Evolutionary conservation across 2,797 vertebrate genomes (phyloP).

Genomic region (Eidolon dupreanum): DNA sequence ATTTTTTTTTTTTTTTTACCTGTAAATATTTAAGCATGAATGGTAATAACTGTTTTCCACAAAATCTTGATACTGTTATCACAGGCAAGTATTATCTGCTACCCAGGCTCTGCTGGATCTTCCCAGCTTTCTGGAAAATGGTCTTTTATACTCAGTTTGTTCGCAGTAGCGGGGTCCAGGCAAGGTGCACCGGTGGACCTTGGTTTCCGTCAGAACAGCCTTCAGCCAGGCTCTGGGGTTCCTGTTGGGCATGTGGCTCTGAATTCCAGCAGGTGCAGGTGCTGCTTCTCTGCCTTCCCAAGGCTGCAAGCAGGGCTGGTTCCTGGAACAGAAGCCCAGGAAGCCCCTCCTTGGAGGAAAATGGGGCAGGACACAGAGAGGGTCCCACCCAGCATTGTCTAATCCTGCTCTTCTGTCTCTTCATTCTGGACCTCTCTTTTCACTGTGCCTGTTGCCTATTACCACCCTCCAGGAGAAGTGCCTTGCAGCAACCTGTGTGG

Average conservation of each 20-base stretch:
- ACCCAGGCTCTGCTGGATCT: not conserved
- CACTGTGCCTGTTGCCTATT: no score
- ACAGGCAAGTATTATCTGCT: not conserved
- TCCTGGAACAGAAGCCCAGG: not conserved
- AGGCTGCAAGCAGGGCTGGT: not conserved
- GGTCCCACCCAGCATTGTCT: not conserved
- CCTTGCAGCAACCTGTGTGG: rapidly evolving
- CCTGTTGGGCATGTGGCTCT: rapidly evolving
- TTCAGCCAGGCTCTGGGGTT: not conserved
- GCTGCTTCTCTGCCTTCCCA: not conserved
- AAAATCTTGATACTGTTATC: not conserved
- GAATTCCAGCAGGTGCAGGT: not conserved
- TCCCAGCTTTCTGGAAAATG: not conserved
- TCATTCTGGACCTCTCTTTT: not conserved
- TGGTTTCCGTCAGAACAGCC: not conserved
- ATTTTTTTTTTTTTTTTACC: not conserved
- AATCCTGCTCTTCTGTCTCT: not conserved
- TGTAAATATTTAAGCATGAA: not conserved
- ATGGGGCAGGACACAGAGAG: not conserved
- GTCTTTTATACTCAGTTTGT: not conserved
- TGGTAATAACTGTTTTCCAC: not conserved
- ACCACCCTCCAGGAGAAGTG: not conserved
- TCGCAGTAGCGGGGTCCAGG: rapidly evolving
- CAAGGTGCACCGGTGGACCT: rapidly evolving
- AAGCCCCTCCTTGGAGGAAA: no score